These are phyloP conservation scores for Probaryconus sp. DNA, from an alignment of 1,140 invertebrate genomes.

Conservation along the genomic window DNA sequence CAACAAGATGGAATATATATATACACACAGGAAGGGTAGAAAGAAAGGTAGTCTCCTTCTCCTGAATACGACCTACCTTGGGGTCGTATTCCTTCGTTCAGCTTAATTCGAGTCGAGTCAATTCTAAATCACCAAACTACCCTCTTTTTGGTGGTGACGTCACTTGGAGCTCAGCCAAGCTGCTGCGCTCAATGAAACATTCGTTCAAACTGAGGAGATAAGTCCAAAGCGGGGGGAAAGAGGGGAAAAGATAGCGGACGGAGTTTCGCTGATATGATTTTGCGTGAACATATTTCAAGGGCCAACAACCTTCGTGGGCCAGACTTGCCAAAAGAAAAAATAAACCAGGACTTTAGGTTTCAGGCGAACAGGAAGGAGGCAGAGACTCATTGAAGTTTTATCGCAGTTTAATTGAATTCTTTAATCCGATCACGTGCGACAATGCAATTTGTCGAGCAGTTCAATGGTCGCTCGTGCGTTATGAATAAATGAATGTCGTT, in stretches of 20 bases:
- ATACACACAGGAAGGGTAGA: constrained; percentile 8
- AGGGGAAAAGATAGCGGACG: constrained; percentile 24
- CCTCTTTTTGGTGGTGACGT: constrained; percentile 67
- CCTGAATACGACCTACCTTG: not conserved
- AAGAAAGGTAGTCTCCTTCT: too few species aligned
- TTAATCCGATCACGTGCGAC: constrained; percentile 26
- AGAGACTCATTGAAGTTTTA: not conserved
- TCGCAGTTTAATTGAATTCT: constrained; percentile 40
- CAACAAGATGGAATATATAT: constrained; percentile 11
- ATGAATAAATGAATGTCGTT: constrained; percentile 16
- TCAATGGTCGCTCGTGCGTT: constrained; percentile 16
- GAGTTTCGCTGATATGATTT: constrained; percentile 62
- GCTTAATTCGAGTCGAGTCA: constrained; percentile 44
- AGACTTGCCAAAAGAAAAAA: constrained; percentile 15
- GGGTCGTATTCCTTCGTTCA: constrained; percentile 19
- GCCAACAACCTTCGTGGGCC: constrained; percentile 64
- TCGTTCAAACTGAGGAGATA: constrained; percentile 51
- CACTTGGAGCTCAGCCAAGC: constrained; percentile 68
- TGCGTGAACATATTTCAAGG: constrained; percentile 56
- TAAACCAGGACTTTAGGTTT: too few species aligned
- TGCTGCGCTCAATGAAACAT: constrained; percentile 71
- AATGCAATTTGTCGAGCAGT: constrained; percentile 20
- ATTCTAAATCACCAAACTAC: constrained; percentile 48
- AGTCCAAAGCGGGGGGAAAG: constrained; percentile 44
- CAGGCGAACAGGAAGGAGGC: too few species aligned